Evolutionary conservation across 2,113 vertebrate genomes (phyloP).

Genomic region (Leucoraja erinaceus): DNA sequence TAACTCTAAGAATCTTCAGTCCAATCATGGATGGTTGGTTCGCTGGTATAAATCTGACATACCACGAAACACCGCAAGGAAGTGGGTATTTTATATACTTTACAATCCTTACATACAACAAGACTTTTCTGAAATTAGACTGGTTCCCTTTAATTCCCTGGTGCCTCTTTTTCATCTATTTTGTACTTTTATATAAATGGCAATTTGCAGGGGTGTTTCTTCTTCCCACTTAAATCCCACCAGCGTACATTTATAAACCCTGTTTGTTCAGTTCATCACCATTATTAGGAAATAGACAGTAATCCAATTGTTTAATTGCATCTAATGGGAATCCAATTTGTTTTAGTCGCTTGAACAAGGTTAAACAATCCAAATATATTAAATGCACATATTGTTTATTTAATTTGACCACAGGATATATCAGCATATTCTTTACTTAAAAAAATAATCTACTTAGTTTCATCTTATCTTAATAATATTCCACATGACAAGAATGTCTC

Average conservation of each 20-base stretch:
- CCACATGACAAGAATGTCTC: background rate
- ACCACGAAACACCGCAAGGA: background rate
- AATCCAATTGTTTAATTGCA: constrained; percentile 33
- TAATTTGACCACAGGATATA: constrained; percentile 22
- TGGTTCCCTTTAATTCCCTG: constrained; percentile 1
- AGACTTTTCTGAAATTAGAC: constrained; percentile 11
- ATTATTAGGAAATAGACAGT: constrained; percentile 25
- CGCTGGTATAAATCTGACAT: background rate
- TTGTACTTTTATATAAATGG: constrained; percentile 20
- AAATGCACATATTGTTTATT: background rate
- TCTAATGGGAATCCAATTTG: background rate
- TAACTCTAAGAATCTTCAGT: background rate
- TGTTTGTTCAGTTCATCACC: background rate
- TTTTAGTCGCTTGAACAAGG: background rate
- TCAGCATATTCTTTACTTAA: background rate
- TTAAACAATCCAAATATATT: constrained; percentile 15
- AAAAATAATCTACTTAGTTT: constrained; percentile 1
- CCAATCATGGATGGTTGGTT: background rate
- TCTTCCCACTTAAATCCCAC: constrained; percentile 14
- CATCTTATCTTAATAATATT: background rate
- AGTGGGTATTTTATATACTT: constrained; percentile 12
- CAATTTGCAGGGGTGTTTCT: constrained; percentile 34
- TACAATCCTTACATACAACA: background rate
- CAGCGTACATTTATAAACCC: background rate
- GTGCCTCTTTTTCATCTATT: constrained; percentile 9